These are phyloP conservation scores for Villa cingulata DNA, from an alignment of 2,888 invertebrate species.

Conservation along the genomic window DNA sequence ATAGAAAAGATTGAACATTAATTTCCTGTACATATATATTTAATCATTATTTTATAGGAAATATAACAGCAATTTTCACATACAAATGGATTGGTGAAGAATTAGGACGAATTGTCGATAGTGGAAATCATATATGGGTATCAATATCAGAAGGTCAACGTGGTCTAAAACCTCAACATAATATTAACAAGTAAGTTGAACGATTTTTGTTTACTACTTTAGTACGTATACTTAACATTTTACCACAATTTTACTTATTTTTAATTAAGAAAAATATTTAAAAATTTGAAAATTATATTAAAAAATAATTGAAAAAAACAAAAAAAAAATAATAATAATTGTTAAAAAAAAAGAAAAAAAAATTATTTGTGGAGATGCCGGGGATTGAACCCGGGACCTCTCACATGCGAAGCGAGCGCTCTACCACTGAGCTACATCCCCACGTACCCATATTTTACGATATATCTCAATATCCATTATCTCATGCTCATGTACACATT, in stretches of 20 bases:
- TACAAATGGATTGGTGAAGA: constrained; percentile 65
- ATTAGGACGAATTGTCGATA: constrained; percentile 54
- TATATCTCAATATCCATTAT: too few relatives aligned
- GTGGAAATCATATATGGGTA: constrained; percentile 52
- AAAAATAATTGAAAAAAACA: background rate
- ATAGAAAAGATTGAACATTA: too few relatives aligned
- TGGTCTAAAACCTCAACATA: constrained; percentile 45
- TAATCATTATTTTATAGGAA: constrained; percentile 40
- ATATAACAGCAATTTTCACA: constrained; percentile 71
- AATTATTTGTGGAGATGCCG: constrained; percentile 9
- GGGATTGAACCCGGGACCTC: constrained; percentile 28
- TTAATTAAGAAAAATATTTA: background rate
- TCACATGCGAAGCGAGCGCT: constrained; percentile 30
- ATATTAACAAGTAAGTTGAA: constrained; percentile 56
- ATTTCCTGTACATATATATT: too few relatives aligned
- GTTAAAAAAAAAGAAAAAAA: constrained; percentile 1
- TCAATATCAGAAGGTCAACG: constrained; percentile 53
- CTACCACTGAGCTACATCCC: constrained; percentile 30
- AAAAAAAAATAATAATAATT: background rate
- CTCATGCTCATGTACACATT: background rate
- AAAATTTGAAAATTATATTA: too few relatives aligned
- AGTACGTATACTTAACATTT: too few relatives aligned
- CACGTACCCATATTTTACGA: constrained; percentile 2
- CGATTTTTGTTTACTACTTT: too few relatives aligned
- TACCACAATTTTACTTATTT: background rate